Conservation (phyloP, 1,140 invertebrate genomes). For the Mylabris phalerata region DNA sequence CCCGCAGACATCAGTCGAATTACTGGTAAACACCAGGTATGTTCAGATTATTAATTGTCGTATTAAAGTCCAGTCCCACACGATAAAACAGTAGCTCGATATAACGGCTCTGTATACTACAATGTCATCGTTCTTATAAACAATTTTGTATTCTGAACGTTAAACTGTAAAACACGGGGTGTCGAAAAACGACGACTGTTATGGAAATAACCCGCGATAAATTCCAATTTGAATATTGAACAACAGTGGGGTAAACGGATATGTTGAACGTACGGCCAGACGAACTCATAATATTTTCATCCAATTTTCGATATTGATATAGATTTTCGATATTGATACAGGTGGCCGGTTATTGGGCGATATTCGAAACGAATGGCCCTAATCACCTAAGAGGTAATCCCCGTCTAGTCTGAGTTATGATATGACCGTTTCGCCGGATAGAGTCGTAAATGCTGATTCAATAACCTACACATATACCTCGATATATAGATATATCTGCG, state of each 20-base stretch:
- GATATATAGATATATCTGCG: neutral
- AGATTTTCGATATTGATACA: too few species aligned
- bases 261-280: too few species aligned
- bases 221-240: constrained; percentile 8
- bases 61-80: constrained; percentile 22
- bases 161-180: constrained; percentile 6
- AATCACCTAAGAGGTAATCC: constrained; percentile 41
- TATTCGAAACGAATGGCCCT: constrained; percentile 29
- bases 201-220: constrained; percentile 14
- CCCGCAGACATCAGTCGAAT: constrained; percentile 7
- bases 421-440: constrained; percentile 36
- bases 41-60: constrained; percentile 22
- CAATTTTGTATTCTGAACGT: constrained; percentile 17
- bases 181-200: constrained; percentile 11
- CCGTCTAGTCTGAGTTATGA: constrained; percentile 37
- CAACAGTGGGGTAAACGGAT: neutral
- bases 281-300: too few species aligned
- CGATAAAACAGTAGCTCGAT: neutral
- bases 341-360: too few species aligned
- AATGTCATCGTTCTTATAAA: constrained; percentile 13
- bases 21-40: constrained; percentile 19
- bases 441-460: constrained; percentile 37
- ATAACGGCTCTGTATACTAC: neutral
- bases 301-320: too few species aligned
- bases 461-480: constrained; percentile 31